Evolutionary conservation across 1,140 invertebrate species (phyloP), one percentile per base, ranked within the genome.

Genomic region (Procambarus virginalis): DNA sequence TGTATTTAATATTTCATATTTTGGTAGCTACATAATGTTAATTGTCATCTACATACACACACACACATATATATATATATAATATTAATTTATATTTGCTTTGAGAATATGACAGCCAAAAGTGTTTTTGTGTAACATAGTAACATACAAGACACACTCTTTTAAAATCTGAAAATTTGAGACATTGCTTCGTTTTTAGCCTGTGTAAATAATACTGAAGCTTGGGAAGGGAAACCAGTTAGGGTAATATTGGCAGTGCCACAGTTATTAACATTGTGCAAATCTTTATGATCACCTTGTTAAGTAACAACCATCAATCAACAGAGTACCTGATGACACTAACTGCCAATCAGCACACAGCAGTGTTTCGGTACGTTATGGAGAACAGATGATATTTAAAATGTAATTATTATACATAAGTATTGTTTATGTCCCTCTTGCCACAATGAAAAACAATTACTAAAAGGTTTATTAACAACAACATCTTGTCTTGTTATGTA

Each of bases 341-440:
- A 34, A 73, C 68, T 73, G 68, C 68, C 68, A 73, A 73, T 73
- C 68, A 73, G 68, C 68, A 34, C 68, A 73, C 68, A 73, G 68
- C 68, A 73, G 68, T 73, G 68, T 22, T 73, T 22, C 22, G 68
- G 68, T 73, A 73, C 68, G 34, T 22, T 73, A 73, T 20, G 60
- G 68, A 14, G 22, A 73, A n/a, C 68, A 73, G 68, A 73, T 73
- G 68, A 34, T 68, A 17, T 73, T 73, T 73, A 34, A 73, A 34
- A 73, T 34, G 10, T 34, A 20, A 73, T 73, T 34, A 73, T 73
- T 73, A 2, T 73, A 34, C 4, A 22, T 17, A 5, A 70, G n/a
- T 34, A 70, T 70, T 70, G n/a, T 70, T 17, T 22, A 17, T 17
- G 12, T 22, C 68, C n/a, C n/a, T 70, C n/a, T 73, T 73, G 3